Evolutionary conservation across 2,797 vertebrate genomes (phyloP), one percentile per base, ranked within the genome.

Genomic region (Trachops cirrhosus): DNA sequence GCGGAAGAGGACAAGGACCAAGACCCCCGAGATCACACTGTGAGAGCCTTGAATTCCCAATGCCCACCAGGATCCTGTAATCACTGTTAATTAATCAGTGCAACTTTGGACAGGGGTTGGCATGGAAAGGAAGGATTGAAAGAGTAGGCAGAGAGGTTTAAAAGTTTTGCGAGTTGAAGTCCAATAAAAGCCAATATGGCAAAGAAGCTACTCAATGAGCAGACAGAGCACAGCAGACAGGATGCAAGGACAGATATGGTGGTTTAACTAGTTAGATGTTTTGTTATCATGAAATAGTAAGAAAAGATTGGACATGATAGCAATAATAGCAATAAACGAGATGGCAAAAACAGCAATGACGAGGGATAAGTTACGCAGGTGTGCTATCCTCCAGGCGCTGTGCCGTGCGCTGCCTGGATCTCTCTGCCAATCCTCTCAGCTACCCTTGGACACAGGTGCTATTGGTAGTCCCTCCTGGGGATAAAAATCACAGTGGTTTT

Each of bases 301-400:
- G 88, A 46, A 32, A 79, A 54, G 26, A 92, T 62, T 48, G 59
- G 21, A 34, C 54, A 0, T 12, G 24, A 46, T 4, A 62, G 29
- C 22, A 73, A n/a, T 3, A 86, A 37, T 19, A 44, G 62, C 22
- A 80, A 54, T 37, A 54, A 77, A 82, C 29, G 75, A 54, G 12
- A 39, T 2, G 44, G 64, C 32, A 59, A 75, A 19, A 57, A 18
- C 11, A 48, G 22, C 21, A 22, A 1, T 1, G 6, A 24, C 0
- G 80, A 84, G 12, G 18, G 8, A 0, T 2, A 12, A 3, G 32
- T 44, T 8, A 0, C 0, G 7, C 0, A 46, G 88, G 79, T 29
- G 26, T 68, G 54, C 19, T 19, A 1, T 12, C 24, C 32, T 14
- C 41, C 62, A 74, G 62, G 75, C 0, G 0, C 26, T 12, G 18